Evolutionary conservation across 2,797 vertebrate species (phyloP), one percentile per base, ranked within the genome.

Genomic region (Podarcis lilfordi): DNA sequence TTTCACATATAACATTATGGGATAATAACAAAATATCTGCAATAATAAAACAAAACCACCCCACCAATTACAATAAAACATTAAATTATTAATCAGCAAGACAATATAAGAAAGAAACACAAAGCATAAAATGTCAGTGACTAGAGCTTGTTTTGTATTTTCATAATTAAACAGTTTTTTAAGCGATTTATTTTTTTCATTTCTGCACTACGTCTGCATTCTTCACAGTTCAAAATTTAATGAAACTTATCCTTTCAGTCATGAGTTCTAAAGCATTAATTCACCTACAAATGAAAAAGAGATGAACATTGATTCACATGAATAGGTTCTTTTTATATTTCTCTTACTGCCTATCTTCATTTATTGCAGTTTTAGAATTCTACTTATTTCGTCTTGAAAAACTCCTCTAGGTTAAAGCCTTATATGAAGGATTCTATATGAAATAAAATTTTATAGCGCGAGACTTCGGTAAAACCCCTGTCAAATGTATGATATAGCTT

Each of bases 401-500:
- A 59, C 55, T 69, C 19, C 1, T 89, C 59, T 88, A 80, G 61
- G 72, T 90, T 86, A 91, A 15, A 82, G 45, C 32, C 10, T 76
- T 0, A 32, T 79, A 84, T 45, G 19, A 78, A 93, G 77, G 7
- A 50, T 45, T 64, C 92, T 74, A 71, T 81, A 59, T 8, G 32
- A 93, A 92, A 89, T 91, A 83, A 93, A 89, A 89, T 90, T 92
- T 45, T 85, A 37, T 29, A 86, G 10, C 61, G 37, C 83, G 13
- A 90, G 37, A 85, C 17, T 90, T 27, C 77, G 84, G 40, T 89
- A 91, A 94, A 95, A 90, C 88, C 64, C 75, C 80, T 87, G 35
- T 92, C 89, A 91, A 94, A 92, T 95, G 90, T 93, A 91, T 91
- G 86, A 85, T 94, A 95, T 27, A 2, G 92, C 93, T 94, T 95